Percentiles rank a stretch among this genome's conserved stretches.
Evolutionary conservation across 1,140 invertebrate genomes (phyloP).

Genomic region (Coelopa frigida): DNA sequence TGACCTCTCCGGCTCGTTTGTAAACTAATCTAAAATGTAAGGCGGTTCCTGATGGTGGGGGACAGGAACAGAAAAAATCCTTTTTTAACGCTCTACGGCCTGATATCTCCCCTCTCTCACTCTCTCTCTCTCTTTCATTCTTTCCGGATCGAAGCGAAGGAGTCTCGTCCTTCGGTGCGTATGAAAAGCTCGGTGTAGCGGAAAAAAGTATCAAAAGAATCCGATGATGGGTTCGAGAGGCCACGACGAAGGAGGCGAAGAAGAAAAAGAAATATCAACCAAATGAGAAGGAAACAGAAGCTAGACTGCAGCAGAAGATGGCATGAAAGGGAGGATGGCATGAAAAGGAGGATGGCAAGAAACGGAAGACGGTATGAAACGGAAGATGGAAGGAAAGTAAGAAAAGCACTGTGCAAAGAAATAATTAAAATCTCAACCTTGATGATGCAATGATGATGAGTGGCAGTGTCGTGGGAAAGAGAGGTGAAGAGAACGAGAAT

Average conservation of each 20-base stretch:
- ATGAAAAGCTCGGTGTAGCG: neutral
- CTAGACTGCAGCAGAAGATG: neutral
- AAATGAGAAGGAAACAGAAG: constrained; percentile 11
- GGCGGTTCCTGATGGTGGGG: neutral
- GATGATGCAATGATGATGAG: constrained; percentile 17
- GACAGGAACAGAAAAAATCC: too few relatives aligned
- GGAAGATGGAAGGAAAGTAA: constrained; percentile 9
- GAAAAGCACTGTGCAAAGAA: constrained; percentile 19
- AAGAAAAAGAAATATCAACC: constrained; percentile 8
- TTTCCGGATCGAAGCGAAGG: neutral
- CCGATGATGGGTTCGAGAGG: neutral
- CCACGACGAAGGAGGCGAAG: neutral
- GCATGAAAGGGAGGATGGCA: constrained; percentile 8
- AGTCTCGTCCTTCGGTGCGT: neutral
- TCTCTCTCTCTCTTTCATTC: neutral
- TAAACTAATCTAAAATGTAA: constrained; percentile 1
- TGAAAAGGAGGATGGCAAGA: constrained; percentile 14
- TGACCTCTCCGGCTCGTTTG: too few relatives aligned
- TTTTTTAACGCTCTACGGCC: neutral
- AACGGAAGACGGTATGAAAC: neutral
- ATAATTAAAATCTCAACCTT: constrained; percentile 44
- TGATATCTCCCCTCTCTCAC: neutral
- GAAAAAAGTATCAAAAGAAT: neutral
- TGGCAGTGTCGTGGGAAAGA: too few relatives aligned
- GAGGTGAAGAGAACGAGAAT: too few relatives aligned